Evolutionary conservation across 1,140 invertebrate species (phyloP), one percentile per base, ranked within the genome.

Genomic region (Drosophila bocqueti): DNA sequence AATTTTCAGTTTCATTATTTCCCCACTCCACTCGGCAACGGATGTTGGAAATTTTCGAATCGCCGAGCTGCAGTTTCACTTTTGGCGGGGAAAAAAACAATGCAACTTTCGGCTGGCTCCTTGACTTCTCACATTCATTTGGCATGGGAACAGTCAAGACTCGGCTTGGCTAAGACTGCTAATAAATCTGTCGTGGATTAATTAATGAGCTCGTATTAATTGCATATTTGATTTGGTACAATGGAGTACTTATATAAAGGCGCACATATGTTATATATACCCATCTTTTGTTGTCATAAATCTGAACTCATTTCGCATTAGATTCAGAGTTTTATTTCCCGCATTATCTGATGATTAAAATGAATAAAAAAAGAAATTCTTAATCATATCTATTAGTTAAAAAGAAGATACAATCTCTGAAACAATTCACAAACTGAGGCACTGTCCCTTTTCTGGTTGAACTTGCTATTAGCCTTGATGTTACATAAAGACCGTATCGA

Each of bases 11-110:
- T 50, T 50, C 29, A 60, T 47, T 40, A 26, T 34, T 60, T 60
- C 6, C 21, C 21, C 67, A 49, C 69, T 73, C 52, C 42, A 66
- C 46, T 29, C 11, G 36, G 4, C 55, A 31, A 18, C 52, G 66
- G 45, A 59, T 73, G 69, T 21, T 58, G 66, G 43, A 71, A 40
- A 18, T 42, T 47, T 71, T 49, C 10, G 29, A 49, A 34, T 47
- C 31, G 36, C 13, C 24, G 13, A 24, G 55, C 18, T 34, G 29
- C 52, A 34, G 69, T 73, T 73, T 73, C 45, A 68, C 63, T 68
- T 68, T 68, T 31, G 18, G 36, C 21, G 15, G 54, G 13, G 6
- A 36, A 34, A 15, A 38, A 54, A 40, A 69, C 67, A 69, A 67
- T 54, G 38, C 15, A 9, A n/a, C 26, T 45, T 45, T 65, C 13